Conservation (phyloP, 2,888 invertebrate species). For the Parascotia fuliginaria region DNA sequence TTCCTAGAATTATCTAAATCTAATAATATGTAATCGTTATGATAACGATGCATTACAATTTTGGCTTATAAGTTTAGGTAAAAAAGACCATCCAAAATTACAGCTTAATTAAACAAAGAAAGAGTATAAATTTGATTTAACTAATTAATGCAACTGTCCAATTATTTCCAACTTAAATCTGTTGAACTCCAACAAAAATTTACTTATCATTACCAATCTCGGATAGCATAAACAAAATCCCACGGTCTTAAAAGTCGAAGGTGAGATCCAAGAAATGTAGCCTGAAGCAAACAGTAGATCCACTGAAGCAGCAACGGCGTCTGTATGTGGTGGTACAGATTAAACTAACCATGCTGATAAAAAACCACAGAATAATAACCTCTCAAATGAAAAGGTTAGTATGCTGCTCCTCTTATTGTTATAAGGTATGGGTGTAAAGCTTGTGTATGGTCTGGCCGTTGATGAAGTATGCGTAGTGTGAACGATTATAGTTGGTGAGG, state of each 20-base stretch:
- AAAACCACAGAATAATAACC: conserved; percentile 60
- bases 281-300: conserved; percentile 83
- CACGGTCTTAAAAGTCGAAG: conserved; percentile 79
- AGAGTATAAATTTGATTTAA: background rate
- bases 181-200: conserved; percentile 30
- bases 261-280: conserved; percentile 74
- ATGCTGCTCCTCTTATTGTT: conserved; percentile 49
- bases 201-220: conserved; percentile 70
- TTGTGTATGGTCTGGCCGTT: conserved; percentile 44
- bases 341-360: conserved; percentile 43
- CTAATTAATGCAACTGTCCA: conserved; percentile 8
- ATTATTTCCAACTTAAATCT: background rate
- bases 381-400: conserved; percentile 22
- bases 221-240: conserved; percentile 64
- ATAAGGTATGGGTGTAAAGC: conserved; percentile 25
- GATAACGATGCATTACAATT: background rate
- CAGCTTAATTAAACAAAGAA: background rate
- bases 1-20: no score
- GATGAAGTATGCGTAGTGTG: conserved; percentile 60
- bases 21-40: background rate
- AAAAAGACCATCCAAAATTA: background rate
- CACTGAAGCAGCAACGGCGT: conserved; percentile 77
- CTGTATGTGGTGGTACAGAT: conserved; percentile 60
- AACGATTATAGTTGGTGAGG: conserved; percentile 65
- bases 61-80: no score